Conservation (phyloP, 1,140 invertebrate genomes). For the Eueides isabella region DNA sequence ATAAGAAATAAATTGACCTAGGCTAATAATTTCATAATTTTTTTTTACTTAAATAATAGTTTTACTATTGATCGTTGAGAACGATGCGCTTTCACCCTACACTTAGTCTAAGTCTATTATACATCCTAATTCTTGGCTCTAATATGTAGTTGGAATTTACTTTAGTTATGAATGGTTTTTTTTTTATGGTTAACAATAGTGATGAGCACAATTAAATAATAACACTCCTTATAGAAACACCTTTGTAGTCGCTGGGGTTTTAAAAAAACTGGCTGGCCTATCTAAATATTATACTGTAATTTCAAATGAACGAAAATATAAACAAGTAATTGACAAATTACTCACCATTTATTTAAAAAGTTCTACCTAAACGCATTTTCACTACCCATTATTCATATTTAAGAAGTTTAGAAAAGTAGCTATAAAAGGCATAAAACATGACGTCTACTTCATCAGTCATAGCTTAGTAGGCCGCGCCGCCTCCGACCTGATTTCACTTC, state of each 20-base stretch:
- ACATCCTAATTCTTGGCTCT: no score
- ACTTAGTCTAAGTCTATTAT: no score
- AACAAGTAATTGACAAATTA: not conserved
- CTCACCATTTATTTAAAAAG: not conserved
- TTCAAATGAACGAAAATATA: no score
- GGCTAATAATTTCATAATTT: not conserved
- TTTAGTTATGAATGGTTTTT: not conserved
- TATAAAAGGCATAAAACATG: conserved; percentile 4
- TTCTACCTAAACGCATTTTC: not conserved
- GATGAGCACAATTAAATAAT: no score
- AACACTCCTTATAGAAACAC: no score
- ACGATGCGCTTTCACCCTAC: no score
- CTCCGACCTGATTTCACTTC: conserved; percentile 48
- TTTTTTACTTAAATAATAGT: not conserved
- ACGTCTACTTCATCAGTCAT: conserved; percentile 23
- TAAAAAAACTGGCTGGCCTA: no score
- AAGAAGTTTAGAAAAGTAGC: not conserved
- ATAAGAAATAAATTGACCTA: conserved; percentile 4
- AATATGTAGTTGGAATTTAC: not conserved
- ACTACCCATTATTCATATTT: not conserved
- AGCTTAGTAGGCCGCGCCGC: conserved; percentile 35
- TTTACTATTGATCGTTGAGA: no score
- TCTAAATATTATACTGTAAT: no score
- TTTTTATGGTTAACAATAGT: no score
- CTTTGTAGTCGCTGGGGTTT: no score